These are phyloP conservation scores for Pseudomugil gertrudae DNA, from an alignment of 2,797 vertebrate species.

Conservation along the genomic window DNA sequence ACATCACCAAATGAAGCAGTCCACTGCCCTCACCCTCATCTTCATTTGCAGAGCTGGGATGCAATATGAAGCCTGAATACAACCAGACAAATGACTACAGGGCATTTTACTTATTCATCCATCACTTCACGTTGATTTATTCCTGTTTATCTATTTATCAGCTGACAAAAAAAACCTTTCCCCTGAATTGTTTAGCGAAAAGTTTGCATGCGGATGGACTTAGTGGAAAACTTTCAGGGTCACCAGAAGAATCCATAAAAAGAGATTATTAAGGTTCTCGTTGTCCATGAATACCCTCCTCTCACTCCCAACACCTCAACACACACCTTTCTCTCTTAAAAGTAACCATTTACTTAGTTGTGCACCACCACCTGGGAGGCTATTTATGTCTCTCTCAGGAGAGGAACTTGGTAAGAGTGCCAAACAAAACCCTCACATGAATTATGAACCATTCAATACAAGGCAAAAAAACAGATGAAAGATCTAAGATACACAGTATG, in stretches of 20 bases:
- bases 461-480: slow-evolving; percentile 25
- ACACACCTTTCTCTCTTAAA: slow-evolving; percentile 58
- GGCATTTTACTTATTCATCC: slow-evolving; percentile 83
- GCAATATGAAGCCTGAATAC: slow-evolving; percentile 71
- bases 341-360: slow-evolving; percentile 77
- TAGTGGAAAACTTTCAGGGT: slow-evolving; percentile 67
- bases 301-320: slow-evolving; percentile 43
- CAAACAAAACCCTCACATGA: slow-evolving; percentile 62
- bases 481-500: slow-evolving; percentile 11
- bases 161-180: slow-evolving; percentile 49
- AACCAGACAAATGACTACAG: slow-evolving; percentile 79
- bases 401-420: slow-evolving; percentile 63
- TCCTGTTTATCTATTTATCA: slow-evolving; percentile 82
- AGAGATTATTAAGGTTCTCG: slow-evolving; percentile 51
- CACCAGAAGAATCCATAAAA: slow-evolving; percentile 46
- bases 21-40: slow-evolving; percentile 60
- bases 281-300: slow-evolving; percentile 48
- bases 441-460: slow-evolving; percentile 53
- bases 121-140: slow-evolving; percentile 80
- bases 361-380: slow-evolving; percentile 71
- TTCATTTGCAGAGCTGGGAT: slow-evolving; percentile 69
- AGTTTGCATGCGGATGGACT: slow-evolving; percentile 61
- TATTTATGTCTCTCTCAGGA: slow-evolving; percentile 72
- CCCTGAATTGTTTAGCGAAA: slow-evolving; percentile 60
- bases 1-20: slow-evolving; percentile 32